A percentile compares a stretch with the other conserved stretches of the same genome.
These are phyloP conservation scores for Xiphorhynchus elegans DNA, from an alignment of 2,113 vertebrate genomes.

Conservation along the genomic window DNA sequence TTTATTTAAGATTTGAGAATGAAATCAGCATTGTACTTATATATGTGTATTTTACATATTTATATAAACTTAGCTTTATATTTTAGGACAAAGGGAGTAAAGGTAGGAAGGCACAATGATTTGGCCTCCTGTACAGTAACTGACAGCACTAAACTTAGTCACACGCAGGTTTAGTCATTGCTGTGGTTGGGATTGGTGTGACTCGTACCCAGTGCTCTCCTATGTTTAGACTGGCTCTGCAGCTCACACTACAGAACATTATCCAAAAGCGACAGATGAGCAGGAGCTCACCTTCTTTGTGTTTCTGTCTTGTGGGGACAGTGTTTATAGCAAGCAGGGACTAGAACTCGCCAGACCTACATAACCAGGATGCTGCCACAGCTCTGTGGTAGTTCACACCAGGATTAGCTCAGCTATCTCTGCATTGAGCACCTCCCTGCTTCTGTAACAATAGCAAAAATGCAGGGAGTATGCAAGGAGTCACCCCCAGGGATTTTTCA, in stretches of 20 bases:
- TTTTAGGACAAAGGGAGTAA: background rate
- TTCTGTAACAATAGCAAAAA: background rate
- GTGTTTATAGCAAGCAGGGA: accelerated
- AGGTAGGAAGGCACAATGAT: background rate
- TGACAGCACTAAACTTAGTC: background rate
- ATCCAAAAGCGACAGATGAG: background rate
- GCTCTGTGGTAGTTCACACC: accelerated
- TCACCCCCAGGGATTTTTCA: background rate
- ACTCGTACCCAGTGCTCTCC: background rate
- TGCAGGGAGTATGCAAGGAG: background rate
- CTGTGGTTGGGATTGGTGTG: accelerated
- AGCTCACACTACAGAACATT: background rate
- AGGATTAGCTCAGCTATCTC: background rate
- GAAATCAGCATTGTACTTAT: background rate
- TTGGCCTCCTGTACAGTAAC: background rate
- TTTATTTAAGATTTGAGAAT: background rate
- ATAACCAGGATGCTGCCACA: background rate
- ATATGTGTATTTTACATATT: background rate
- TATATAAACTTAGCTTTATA: background rate
- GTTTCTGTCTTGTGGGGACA: background rate
- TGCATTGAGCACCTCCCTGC: background rate
- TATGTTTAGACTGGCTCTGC: background rate
- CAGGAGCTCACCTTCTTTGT: background rate
- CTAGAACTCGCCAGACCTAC: accelerated
- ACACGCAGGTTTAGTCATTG: background rate